A percentile compares a stretch with the other conserved stretches of the same genome.
Evolutionary conservation across 1,140 invertebrate species (phyloP).

Genomic region (Atta cephalotes): DNA sequence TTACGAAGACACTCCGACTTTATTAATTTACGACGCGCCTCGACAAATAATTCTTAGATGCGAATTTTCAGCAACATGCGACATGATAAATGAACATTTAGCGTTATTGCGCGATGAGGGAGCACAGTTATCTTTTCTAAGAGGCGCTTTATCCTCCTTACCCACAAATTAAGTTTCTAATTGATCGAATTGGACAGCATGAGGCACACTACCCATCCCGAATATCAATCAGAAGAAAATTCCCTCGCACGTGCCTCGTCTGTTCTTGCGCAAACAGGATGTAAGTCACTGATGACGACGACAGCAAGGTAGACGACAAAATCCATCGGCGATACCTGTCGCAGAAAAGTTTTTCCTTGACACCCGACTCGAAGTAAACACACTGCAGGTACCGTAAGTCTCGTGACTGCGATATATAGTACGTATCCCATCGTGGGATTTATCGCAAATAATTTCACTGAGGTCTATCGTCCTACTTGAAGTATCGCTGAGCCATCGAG

Average conservation of each 20-base stretch:
- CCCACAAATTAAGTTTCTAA: slow-evolving; percentile 41
- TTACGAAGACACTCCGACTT: not conserved
- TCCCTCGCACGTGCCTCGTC: not conserved
- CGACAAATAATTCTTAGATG: not conserved
- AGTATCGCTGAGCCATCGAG: not conserved
- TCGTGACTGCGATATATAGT: slow-evolving; percentile 13
- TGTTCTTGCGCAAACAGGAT: slow-evolving; percentile 27
- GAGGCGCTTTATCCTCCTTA: not conserved
- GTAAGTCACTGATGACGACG: not conserved
- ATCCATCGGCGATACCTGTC: slow-evolving; percentile 26
- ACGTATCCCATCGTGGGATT: slow-evolving; percentile 8
- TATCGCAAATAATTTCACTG: slow-evolving; percentile 59
- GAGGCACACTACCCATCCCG: slow-evolving; percentile 16
- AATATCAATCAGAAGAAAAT: slow-evolving; percentile 52
- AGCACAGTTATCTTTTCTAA: not conserved
- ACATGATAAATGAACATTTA: slow-evolving; percentile 8
- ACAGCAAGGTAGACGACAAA: not conserved
- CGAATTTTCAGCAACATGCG: not conserved
- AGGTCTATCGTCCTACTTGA: slow-evolving; percentile 39
- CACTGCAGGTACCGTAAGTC: slow-evolving; percentile 47
- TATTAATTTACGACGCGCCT: not conserved
- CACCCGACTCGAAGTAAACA: not conserved
- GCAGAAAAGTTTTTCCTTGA: slow-evolving; percentile 3
- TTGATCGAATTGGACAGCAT: slow-evolving; percentile 33
- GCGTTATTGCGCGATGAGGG: not conserved